Base-by-base conservation (phyloP, 2,888 invertebrate genomes). In the Catocala nupta region DNA sequence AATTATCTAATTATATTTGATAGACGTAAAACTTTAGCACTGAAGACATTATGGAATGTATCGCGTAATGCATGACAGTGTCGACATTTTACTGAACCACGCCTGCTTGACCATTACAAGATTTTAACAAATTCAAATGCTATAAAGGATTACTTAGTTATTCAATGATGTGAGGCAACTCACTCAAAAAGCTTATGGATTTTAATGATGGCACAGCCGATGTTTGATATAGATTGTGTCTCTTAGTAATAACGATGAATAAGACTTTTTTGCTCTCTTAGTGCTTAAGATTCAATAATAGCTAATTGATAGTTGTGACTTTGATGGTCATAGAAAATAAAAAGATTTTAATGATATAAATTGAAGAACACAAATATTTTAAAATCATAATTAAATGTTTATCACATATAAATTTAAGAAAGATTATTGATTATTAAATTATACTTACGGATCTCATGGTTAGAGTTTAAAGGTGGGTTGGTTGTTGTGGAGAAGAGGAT, bases 371-470 rank as follows among this genome's bases (percentile, higher is more conserved):
- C 16, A 25, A 25, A 25, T 3, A 25, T 25, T 25, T 25, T 1
- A 25, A 25, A 1, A 25, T 25, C 1, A 25, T 25, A 25, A 25
- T 25, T 25, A 25, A 25, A 25, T 25, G 2, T 8, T 39, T 39
- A 0, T 16, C 11, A 13, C 5, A 12, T 44, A 47, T 13, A 47
- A 13, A 47, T 43, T 11, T 25, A 10, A 53, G 33, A 45, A 12
- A 36, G 44, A 45, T 16, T 45, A 45, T 43, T n/a, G 5, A n/a
- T 43, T 11, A 43, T 43, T 43, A 11, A 43, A 11, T 9, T 25
- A 16, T 45, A 90, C 90, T 91, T 81, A 90, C 90, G 73, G 84
- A 87, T 87, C 89, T 89, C 90, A 91, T 91, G 76, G 85, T 88
- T 68, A 64, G 55, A 61, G 77, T 70, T 66, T 71, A 54, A 66